Percentiles rank a stretch among this genome's conserved stretches.
phyloP scores from a whole-genome alignment of 2,113 vertebrate genomes.

The Dasyprocta punctata region DNA sequence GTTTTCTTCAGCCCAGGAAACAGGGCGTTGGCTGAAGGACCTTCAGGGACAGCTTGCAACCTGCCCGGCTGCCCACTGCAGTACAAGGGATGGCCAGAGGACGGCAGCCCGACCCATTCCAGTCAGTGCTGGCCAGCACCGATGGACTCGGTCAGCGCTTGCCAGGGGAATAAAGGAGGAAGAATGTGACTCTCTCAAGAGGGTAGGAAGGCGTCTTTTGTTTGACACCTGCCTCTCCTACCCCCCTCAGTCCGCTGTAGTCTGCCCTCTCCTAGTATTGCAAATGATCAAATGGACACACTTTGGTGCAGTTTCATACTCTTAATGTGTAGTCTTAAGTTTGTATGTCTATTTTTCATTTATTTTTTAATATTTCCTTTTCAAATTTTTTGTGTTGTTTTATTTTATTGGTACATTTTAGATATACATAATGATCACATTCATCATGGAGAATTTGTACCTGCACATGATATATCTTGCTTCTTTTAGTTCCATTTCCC shows the following conservation, averaged over 20 bases:
- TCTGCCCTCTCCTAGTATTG: neutral
- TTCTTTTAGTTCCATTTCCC: neutral
- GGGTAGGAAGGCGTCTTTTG: neutral
- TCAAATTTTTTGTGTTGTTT: neutral
- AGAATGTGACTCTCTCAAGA: neutral
- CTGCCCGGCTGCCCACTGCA: neutral
- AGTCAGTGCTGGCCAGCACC: neutral
- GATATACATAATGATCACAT: neutral
- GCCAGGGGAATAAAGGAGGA: neutral
- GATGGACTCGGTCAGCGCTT: neutral
- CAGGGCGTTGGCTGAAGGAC: neutral
- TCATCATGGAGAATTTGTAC: neutral
- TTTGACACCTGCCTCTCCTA: neutral
- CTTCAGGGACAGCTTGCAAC: neutral
- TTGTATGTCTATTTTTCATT: neutral
- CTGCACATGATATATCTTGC: neutral
- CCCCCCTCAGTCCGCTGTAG: neutral
- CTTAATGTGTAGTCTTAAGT: neutral
- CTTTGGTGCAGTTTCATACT: neutral
- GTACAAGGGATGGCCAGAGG: neutral
- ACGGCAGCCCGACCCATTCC: neutral
- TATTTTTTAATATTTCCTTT: neutral
- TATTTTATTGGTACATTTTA: neutral
- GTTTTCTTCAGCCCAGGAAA: neutral
- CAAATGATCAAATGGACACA: neutral